A percentile compares a stretch with the other conserved stretches of the same genome.
phyloP scores from a whole-genome alignment of 2,113 vertebrate species.

The Halcyon senegalensis region DNA sequence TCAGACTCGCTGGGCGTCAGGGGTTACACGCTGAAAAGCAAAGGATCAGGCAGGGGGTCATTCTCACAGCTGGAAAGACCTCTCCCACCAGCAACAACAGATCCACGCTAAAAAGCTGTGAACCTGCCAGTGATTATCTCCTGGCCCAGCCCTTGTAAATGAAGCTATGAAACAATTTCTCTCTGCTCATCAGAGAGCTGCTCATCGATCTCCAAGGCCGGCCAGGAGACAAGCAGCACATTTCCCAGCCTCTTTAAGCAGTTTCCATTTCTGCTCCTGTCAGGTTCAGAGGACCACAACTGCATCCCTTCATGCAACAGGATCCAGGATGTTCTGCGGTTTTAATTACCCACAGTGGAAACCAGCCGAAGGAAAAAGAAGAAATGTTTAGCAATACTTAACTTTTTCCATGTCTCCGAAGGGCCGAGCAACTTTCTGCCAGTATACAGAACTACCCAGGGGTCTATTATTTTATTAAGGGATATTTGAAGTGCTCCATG shows the following conservation, averaged over 20 bases:
- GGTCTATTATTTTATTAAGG: conserved; percentile 56
- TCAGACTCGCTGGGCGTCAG: not conserved
- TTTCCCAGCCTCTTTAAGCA: not conserved
- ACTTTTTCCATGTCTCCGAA: conserved; percentile 44
- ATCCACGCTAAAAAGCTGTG: not conserved
- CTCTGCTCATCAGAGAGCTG: not conserved
- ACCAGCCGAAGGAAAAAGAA: not conserved
- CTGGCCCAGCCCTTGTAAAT: not conserved
- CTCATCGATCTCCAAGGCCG: not conserved
- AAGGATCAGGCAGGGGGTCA: not conserved
- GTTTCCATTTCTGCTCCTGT: not conserved
- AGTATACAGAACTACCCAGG: conserved; percentile 29
- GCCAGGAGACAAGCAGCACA: not conserved
- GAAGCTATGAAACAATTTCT: not conserved
- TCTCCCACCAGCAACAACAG: not conserved
- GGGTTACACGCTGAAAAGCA: not conserved
- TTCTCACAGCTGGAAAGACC: not conserved
- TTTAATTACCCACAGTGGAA: conserved; percentile 35
- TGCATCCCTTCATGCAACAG: not conserved
- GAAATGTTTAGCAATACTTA: not conserved
- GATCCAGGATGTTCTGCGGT: conserved; percentile 12
- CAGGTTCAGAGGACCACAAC: not conserved
- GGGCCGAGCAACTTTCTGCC: conserved; percentile 13
- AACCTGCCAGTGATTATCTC: not conserved
- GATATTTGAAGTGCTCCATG: conserved; percentile 42